These are phyloP conservation scores for Charina bottae DNA, from an alignment of 2,113 vertebrate species.

Conservation along the genomic window DNA sequence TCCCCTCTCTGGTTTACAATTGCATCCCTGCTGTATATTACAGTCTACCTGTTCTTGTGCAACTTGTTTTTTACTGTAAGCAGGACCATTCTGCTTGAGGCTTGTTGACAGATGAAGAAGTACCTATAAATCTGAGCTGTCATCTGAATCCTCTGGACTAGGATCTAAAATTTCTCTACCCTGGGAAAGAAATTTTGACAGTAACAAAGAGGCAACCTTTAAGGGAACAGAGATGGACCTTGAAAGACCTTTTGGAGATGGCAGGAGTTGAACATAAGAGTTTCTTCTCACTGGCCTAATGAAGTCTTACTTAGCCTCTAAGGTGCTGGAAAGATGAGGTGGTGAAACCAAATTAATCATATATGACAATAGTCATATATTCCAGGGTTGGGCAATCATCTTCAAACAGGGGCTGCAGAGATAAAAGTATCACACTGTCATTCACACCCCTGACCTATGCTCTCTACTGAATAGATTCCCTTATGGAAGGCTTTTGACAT, in stretches of 20 bases:
- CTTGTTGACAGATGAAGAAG: slow-evolving; percentile 5
- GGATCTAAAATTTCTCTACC: slow-evolving; percentile 6
- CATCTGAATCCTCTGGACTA: background rate
- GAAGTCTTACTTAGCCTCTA: background rate
- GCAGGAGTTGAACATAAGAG: background rate
- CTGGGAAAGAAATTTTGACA: background rate
- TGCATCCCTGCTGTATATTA: too few species aligned
- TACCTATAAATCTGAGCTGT: background rate
- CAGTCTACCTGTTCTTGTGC: background rate
- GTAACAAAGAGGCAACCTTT: background rate
- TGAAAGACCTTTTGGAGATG: background rate
- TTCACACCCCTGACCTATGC: too few species aligned
- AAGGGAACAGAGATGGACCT: background rate
- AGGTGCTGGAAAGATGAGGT: too few species aligned
- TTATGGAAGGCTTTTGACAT: too few species aligned
- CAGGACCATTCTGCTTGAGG: too few species aligned
- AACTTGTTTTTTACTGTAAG: background rate
- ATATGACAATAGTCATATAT: too few species aligned
- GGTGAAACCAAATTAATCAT: too few species aligned
- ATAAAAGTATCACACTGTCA: too few species aligned
- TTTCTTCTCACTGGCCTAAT: background rate
- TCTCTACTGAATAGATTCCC: too few species aligned
- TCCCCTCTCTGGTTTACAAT: too few species aligned
- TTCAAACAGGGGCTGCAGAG: too few species aligned
- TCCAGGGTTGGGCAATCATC: too few species aligned